These are phyloP conservation scores for Corella eumyota DNA, from an alignment of 23 tunicate species.

Conservation along the genomic window DNA sequence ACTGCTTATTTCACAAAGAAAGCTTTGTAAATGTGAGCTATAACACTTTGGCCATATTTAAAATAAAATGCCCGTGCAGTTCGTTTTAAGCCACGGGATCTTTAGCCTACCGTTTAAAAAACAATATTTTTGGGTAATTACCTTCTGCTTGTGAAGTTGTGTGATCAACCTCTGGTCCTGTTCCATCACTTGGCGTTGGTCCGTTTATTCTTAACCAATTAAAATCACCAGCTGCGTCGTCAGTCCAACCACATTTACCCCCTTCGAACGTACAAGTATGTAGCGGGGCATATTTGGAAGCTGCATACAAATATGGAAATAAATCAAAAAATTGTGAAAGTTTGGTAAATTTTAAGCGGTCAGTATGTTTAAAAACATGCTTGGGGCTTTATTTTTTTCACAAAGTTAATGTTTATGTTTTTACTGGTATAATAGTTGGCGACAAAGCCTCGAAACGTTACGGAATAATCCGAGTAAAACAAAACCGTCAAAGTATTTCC, in stretches of 20 bases:
- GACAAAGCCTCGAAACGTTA: slow-evolving; percentile 31
- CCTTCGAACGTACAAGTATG: slow-evolving; percentile 68
- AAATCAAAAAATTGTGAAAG: not conserved
- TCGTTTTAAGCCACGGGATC: too few relatives aligned
- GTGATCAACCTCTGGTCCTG: slow-evolving; percentile 75
- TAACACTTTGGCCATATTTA: too few relatives aligned
- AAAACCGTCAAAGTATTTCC: slow-evolving; percentile 43
- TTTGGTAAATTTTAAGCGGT: not conserved
- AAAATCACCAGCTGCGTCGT: slow-evolving; percentile 39
- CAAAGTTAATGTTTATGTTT: not conserved
- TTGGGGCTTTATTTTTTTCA: not conserved
- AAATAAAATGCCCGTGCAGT: too few relatives aligned
- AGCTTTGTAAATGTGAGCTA: too few relatives aligned
- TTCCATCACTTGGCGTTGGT: slow-evolving; percentile 30
- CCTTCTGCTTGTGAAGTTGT: slow-evolving; percentile 48
- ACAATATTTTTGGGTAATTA: too few relatives aligned
- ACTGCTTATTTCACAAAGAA: too few relatives aligned
- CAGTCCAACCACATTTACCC: slow-evolving; percentile 45
- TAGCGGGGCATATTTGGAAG: slow-evolving; percentile 6
- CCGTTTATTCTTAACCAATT: slow-evolving; percentile 28
- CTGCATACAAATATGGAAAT: not conserved
- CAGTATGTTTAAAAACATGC: not conserved
- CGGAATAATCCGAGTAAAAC: slow-evolving; percentile 46
- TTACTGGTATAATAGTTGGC: slow-evolving; percentile 40
- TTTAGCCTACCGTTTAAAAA: too few relatives aligned